Base-by-base conservation (phyloP, 1,140 invertebrate species). In the Seison nebaliae region DNA sequence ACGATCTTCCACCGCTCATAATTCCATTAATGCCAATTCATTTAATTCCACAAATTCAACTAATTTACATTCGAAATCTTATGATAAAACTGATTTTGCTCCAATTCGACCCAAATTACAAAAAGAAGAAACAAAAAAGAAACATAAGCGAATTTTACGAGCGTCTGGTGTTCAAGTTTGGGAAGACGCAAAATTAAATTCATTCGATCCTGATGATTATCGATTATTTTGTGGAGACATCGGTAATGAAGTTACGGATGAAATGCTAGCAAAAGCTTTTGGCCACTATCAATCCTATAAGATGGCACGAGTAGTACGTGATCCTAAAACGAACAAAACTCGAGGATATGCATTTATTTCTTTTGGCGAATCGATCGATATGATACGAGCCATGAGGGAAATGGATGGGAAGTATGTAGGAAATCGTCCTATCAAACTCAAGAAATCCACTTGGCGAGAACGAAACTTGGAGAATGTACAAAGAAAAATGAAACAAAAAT, bases 261-360 rank as follows among this genome's bases (percentile, higher is more conserved):
- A 96, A 55, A 68, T 86, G 31, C 60, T 98, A 7, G 71, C 73
- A 1, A 64, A 84, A 48, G 84, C 83, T 1, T 98, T 98, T 51
- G 75, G 74, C 47, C 83, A 84, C 54, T 98, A 78, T 63, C 69
- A 74, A 0, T 88, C 83, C 26, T 96, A 96, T 58, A 67, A 76
- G 51, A 74, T 72, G 54, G 86, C 88, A 0, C 84, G 84, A 57
- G 86, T 98, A 5, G 70, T 96, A 2, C 63, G 88, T 44, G 88
- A 98, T 54, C 88, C 86, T 51, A 60, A 84, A 30, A 86, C 81
- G 0, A 93, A 93, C 52, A 96, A 96, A 61, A 88, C 77, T 30
- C 91, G 91, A 65, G 88, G 88, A 5, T 98, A 86, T 61, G 88
- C 88, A 5, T 96, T 98, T 57, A 79, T 94, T 22, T 94, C 84